Evolutionary conservation across 1,140 invertebrate genomes (phyloP).

Genomic region (Saxidomus purpurata): DNA sequence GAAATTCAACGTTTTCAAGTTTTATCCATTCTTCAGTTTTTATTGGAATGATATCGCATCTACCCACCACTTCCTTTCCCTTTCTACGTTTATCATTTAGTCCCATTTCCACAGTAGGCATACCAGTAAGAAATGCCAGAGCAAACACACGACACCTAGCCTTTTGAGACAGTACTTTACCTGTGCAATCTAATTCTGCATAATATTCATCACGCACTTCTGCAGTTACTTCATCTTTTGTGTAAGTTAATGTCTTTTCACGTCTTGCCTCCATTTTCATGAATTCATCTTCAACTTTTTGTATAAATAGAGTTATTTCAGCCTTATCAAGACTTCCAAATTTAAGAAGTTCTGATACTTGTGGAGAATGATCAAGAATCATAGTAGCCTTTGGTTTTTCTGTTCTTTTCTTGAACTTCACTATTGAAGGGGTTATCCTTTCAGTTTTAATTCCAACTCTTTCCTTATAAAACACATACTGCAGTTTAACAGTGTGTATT

Average conservation of each 20-base stretch:
- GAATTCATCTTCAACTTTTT: constrained; percentile 94
- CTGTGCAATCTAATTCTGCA: constrained; percentile 95
- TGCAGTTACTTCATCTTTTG: constrained; percentile 99
- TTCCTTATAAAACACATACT: constrained; percentile 99
- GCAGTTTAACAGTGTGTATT: constrained; percentile 99
- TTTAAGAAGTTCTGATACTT: constrained; percentile 98
- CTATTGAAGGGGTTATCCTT: constrained; percentile 90
- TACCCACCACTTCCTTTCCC: constrained; percentile 99
- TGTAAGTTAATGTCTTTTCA: constrained; percentile 93
- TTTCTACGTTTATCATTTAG: constrained; percentile 98
- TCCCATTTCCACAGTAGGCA: constrained; percentile 97
- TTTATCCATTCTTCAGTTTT: constrained; percentile 99
- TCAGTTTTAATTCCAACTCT: constrained; percentile 98
- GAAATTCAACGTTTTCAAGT: constrained; percentile 97
- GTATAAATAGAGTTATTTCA: constrained; percentile 96
- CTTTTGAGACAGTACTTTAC: constrained; percentile 94
- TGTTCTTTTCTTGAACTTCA: constrained; percentile 74
- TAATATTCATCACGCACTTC: constrained; percentile 98
- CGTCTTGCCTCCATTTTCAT: constrained; percentile 82
- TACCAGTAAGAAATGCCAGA: constrained; percentile 93
- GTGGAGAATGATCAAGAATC: constrained; percentile 98
- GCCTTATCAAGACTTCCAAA: constrained; percentile 96
- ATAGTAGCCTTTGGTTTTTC: constrained; percentile 85
- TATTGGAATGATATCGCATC: constrained; percentile 99
- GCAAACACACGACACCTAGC: constrained; percentile 98